Evolutionary conservation across 1,140 invertebrate genomes (phyloP), one percentile per base, ranked within the genome.

Genomic region (Cepaea nemoralis): DNA sequence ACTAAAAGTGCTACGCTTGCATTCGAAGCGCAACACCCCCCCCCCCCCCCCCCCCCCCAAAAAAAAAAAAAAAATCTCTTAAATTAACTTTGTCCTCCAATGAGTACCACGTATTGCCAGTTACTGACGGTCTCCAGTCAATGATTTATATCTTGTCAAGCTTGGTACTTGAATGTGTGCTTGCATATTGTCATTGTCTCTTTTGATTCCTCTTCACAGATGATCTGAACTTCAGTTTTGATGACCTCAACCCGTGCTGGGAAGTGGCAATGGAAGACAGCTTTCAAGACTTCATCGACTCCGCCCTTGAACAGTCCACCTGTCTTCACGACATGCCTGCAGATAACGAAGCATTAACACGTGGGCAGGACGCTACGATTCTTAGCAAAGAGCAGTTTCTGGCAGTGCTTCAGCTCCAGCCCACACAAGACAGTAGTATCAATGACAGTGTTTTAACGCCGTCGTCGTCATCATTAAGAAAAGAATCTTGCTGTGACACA

Each of bases 251-350:
- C 71, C 71, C 71, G 8, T 74, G 42, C 71, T 37, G 39, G 16
- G 71, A 74, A 19, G n/a, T 74, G 1, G 42, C 40, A 42, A 74
- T 74, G 71, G 71, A 74, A 27, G 71, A 74, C 42, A 74, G 71
- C 33, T 48, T 74, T 31, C 40, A 74, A 48, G 71, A 74, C 71
- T 74, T 74, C 42, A 74, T 74, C 8, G 71, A 74, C 71, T 74
- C 71, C 1, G 71, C 42, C 0, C 24, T 74, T 0, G 71, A 74
- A 12, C 2, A 74, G 31, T 48, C 71, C 1, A 40, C 33, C n/a
- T 31, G n/a, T 31, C 27, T 63, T 27, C 27, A 16, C 59, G 16
- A 63, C 59, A 6, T 31, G n/a, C 22, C 59, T 8, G 22, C 59
- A 12, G n/a, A 27, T 6, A 27, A 31, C 16, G 2, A 63, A 0